phyloP scores from a whole-genome alignment of 2,888 invertebrate genomes.

The Gymnocheta viridis region DNA sequence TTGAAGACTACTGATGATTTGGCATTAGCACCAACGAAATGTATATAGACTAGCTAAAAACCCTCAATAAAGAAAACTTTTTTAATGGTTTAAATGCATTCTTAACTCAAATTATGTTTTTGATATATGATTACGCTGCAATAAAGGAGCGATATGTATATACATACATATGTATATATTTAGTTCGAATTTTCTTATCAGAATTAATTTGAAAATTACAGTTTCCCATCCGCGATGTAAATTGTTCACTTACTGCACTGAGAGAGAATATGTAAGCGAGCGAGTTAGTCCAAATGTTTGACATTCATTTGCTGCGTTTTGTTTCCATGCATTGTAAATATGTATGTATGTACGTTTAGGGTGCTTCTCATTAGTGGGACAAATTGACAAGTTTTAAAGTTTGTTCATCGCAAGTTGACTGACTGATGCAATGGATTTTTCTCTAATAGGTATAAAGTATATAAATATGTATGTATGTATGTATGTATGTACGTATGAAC shows the following conservation, averaged over 20 bases:
- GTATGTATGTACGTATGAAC: neutral
- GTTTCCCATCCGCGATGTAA: neutral
- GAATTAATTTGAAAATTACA: neutral
- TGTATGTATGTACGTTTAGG: neutral
- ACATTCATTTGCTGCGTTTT: neutral
- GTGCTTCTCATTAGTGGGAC: neutral
- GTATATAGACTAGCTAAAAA: no score
- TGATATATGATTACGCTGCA: no score
- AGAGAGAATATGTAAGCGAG: slow-evolving; percentile 3
- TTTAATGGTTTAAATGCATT: no score
- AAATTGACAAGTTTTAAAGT: slow-evolving; percentile 26
- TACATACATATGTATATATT: no score
- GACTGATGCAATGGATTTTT: neutral
- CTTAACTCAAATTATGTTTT: no score
- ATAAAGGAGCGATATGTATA: no score
- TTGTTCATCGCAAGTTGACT: neutral
- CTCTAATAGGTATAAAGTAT: no score
- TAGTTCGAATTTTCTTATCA: no score
- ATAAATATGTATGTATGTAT: neutral
- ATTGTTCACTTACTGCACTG: neutral
- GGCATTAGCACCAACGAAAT: no score
- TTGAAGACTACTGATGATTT: no score
- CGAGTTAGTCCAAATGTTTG: neutral
- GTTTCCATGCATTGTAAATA: neutral
- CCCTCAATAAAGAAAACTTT: no score